phyloP scores from a whole-genome alignment of 1,140 invertebrate genomes.

The Anoplolepis gracilipes region DNA sequence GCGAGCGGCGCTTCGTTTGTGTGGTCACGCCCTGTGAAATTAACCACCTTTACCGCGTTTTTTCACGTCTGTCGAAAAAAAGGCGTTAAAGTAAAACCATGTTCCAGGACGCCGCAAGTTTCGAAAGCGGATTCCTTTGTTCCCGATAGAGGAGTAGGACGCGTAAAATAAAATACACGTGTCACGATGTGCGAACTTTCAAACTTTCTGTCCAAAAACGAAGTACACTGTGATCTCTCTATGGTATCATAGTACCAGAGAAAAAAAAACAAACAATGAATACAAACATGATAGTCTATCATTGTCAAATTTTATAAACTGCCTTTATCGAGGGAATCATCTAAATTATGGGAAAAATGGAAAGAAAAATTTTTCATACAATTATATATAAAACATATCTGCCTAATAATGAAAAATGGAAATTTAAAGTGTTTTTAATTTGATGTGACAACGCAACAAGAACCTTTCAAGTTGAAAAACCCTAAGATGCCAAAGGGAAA shows the following conservation, averaged over 20 bases:
- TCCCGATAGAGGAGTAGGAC: background rate
- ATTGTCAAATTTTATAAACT: background rate
- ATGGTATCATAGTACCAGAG: background rate
- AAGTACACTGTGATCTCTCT: too few relatives aligned
- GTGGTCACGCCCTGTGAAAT: conserved; percentile 77
- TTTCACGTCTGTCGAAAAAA: conserved; percentile 38
- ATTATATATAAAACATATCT: background rate
- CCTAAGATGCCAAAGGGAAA: background rate
- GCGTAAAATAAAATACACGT: background rate
- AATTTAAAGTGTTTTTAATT: too few relatives aligned
- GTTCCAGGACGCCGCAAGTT: conserved; percentile 2
- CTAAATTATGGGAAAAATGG: background rate
- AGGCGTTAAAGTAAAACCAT: background rate
- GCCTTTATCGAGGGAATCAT: background rate
- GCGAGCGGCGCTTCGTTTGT: conserved; percentile 49
- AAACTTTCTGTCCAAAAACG: background rate
- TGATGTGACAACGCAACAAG: too few relatives aligned
- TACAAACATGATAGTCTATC: background rate
- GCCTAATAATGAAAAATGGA: too few relatives aligned
- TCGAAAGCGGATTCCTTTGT: background rate
- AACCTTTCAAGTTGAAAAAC: too few relatives aligned
- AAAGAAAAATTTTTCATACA: background rate
- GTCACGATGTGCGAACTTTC: background rate
- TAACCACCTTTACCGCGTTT: conserved; percentile 53
- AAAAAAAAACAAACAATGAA: background rate